Base-by-base conservation (phyloP, 2,113 vertebrate genomes). In the Menidia beryllina region DNA sequence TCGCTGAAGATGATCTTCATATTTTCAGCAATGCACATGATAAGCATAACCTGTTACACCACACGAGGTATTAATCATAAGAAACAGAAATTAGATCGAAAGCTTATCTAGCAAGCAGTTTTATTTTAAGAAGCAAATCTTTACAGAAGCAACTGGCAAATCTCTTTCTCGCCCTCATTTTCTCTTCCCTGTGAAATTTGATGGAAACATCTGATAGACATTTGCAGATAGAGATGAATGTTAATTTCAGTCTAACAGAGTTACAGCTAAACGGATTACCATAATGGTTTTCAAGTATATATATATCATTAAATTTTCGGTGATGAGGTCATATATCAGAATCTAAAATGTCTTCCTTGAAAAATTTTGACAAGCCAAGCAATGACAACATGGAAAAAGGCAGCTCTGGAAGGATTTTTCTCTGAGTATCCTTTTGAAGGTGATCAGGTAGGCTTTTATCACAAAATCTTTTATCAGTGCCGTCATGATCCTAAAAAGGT, bases 231-330 rank as follows among this genome's bases (percentile, higher is more conserved):
- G 26, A 64, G 75, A 78, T 71, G 70, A 66, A 85, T 71, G 75
- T 82, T 69, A 52, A 90, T 84, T 72, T 73, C 26, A 64, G 13
- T 5, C 47, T 91, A 91, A 91, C 66, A 54, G 72, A 45, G 78
- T 93, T 93, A 89, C 8, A n/a, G 17, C 57, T 47, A 82, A 88
- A 91, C 88, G 84, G 75, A 86, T 72, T 56, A 64, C 67, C 58
- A 77, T 86, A 82, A 87, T 63, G 79, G 52, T 68, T 70, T 47
- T 65, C 10, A n/a, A 12, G 6, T 30, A 79, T 57, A n/a, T n/a
- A n/a, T n/a, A 63, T 55, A 67, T 49, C 69, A 60, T 77, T 66
- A 72, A 52, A 56, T 30, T 65, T 38, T 23, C 25, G 59, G 20
- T 62, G 72, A 88, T 82, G 79, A 84, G 71, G 72, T 89, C 71